phyloP scores from a whole-genome alignment of 1,140 invertebrate species.

The Scaptomyza hsui region DNA sequence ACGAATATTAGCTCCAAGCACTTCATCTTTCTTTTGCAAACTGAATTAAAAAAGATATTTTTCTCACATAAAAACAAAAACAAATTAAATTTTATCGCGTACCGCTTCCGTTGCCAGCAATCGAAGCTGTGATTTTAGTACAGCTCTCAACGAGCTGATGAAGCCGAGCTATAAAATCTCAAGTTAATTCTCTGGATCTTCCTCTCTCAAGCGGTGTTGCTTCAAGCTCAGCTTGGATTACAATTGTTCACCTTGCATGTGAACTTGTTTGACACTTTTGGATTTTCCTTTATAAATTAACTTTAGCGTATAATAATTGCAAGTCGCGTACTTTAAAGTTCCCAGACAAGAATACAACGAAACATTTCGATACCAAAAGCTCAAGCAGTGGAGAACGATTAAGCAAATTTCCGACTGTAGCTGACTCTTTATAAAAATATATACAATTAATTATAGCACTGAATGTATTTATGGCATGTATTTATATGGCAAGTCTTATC shows the following conservation, averaged over 20 bases:
- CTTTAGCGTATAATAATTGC: constrained; percentile 10
- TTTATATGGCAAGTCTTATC: constrained; percentile 41
- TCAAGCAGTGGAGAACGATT: constrained; percentile 29
- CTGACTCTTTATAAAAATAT: constrained; percentile 34
- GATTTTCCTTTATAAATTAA: constrained; percentile 46
- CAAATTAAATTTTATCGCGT: constrained; percentile 57
- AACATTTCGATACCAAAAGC: constrained; percentile 1
- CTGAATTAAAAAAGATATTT: constrained; percentile 14
- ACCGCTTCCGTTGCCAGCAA: constrained; percentile 54
- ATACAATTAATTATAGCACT: background rate
- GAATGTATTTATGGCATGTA: constrained; percentile 1
- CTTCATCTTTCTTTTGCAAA: constrained; percentile 41
- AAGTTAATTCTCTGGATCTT: background rate
- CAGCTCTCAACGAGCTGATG: constrained; percentile 5
- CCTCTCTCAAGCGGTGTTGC: background rate
- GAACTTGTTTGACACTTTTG: constrained; percentile 56
- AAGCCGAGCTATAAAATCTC: constrained; percentile 4
- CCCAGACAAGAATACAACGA: background rate
- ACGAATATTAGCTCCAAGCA: constrained; percentile 20
- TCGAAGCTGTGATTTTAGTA: constrained; percentile 21
- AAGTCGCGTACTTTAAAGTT: constrained; percentile 23
- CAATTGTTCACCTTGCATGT: constrained; percentile 51
- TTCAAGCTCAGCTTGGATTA: constrained; percentile 23
- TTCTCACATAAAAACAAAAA: constrained; percentile 9
- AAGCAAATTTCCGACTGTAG: background rate